Evolutionary conservation across 2,797 vertebrate species (phyloP).

Genomic region (Notamacropus eugenii): DNA sequence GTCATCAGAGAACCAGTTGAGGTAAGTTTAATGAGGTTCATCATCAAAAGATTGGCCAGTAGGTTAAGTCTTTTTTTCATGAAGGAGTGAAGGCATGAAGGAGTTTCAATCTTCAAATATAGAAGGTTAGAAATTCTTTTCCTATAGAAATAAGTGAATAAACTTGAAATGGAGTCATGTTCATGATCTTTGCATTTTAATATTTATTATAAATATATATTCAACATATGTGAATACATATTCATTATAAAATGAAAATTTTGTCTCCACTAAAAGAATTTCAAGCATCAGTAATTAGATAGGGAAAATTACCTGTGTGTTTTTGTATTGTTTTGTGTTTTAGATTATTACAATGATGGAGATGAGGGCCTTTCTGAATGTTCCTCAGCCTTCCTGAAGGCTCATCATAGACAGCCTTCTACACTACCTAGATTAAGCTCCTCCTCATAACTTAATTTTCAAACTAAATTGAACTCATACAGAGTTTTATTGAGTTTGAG

Average conservation of each 20-base stretch:
- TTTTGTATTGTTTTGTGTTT: not conserved
- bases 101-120: not conserved
- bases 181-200: slow-evolving; percentile 26
- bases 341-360: not conserved
- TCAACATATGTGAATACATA: not conserved
- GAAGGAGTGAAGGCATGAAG: too few species aligned
- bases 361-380: not conserved
- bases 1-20: not conserved
- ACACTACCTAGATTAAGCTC: not conserved
- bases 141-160: not conserved
- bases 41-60: not conserved
- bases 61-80: not conserved
- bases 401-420: not conserved
- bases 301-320: not conserved
- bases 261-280: slow-evolving; percentile 29
- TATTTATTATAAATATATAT: too few species aligned
- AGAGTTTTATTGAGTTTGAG: too few species aligned
- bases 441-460: too few species aligned
- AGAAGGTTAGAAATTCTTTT: not conserved
- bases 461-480: too few species aligned
- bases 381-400: not conserved
- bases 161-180: not conserved
- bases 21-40: not conserved
- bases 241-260: slow-evolving; percentile 18
- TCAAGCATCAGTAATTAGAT: not conserved